Evolutionary conservation across 2,888 invertebrate genomes (phyloP).

Genomic region (Andrena minutula): DNA sequence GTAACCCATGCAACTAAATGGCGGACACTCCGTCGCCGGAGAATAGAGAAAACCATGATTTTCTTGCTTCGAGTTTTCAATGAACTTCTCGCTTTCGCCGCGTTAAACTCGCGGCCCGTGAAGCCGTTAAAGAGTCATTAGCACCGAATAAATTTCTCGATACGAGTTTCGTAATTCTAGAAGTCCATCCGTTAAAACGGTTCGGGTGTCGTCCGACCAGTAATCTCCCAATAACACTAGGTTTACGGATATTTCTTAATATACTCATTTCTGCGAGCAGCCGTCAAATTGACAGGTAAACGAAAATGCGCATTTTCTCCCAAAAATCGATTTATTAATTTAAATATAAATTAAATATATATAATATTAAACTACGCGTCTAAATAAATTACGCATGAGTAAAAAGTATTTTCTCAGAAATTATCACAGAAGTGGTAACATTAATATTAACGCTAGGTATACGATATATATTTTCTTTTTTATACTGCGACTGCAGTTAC

Average conservation of each 20-base stretch:
- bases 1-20: conserved; percentile 23
- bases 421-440: too few relatives aligned
- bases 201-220: background rate
- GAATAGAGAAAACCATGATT: conserved; percentile 45
- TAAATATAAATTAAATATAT: too few relatives aligned
- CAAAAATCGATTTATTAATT: too few relatives aligned
- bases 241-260: too few relatives aligned
- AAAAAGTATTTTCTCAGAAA: too few relatives aligned
- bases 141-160: conserved; percentile 30
- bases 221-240: too few relatives aligned
- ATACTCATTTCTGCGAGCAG: too few relatives aligned
- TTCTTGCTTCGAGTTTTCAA: conserved; percentile 28
- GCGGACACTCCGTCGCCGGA: conserved; percentile 6
- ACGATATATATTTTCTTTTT: background rate
- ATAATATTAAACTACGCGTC: too few relatives aligned
- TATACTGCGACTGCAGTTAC: background rate
- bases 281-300: too few relatives aligned
- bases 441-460: background rate
- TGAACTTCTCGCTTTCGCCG: conserved; percentile 32
- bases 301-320: too few relatives aligned
- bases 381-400: too few relatives aligned
- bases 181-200: background rate
- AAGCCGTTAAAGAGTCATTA: conserved; percentile 41
- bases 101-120: conserved; percentile 12
- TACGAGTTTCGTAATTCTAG: conserved; percentile 1